Conservation (phyloP, 2,888 invertebrate genomes). For the Liopterus haemorrhoidalis region DNA sequence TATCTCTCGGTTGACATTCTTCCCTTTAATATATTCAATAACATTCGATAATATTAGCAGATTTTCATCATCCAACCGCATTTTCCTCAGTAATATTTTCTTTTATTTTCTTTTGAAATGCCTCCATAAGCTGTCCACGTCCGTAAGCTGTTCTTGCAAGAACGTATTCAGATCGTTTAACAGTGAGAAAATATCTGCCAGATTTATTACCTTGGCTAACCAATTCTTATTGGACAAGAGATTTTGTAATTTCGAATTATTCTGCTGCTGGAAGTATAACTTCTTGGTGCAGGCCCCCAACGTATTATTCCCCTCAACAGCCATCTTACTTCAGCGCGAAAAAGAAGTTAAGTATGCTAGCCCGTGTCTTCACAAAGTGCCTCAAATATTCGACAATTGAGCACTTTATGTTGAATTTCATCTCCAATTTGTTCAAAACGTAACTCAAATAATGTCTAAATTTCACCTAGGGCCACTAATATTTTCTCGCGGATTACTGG, state of each 20-base stretch:
- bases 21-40: conserved; percentile 1
- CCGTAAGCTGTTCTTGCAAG: conserved; percentile 13
- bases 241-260: conserved; percentile 12
- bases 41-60: conserved; percentile 17
- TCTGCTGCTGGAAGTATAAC: conserved; percentile 14
- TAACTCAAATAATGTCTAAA: too few species aligned
- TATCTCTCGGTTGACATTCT: conserved; percentile 2
- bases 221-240: conserved; percentile 12
- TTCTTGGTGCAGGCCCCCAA: conserved; percentile 14
- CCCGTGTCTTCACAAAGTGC: conserved; percentile 16
- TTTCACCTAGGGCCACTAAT: too few species aligned
- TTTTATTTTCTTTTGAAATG: conserved; percentile 8
- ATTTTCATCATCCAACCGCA: conserved; percentile 13
- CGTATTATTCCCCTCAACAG: conserved; percentile 20
- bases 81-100: conserved; percentile 7
- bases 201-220: conserved; percentile 8
- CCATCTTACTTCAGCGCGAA: conserved; percentile 22
- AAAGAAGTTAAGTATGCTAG: conserved; percentile 20
- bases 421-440: too few species aligned
- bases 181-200: conserved; percentile 13
- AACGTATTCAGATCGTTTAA: conserved; percentile 1
- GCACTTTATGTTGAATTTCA: too few species aligned
- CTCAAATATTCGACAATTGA: conserved; percentile 14
- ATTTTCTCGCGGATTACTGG: too few species aligned
- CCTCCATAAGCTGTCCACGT: conserved; percentile 15